Percentiles rank a stretch among this genome's conserved stretches.
Conservation (phyloP, 2,888 invertebrate species). For the Epistrophella euchroma region DNA sequence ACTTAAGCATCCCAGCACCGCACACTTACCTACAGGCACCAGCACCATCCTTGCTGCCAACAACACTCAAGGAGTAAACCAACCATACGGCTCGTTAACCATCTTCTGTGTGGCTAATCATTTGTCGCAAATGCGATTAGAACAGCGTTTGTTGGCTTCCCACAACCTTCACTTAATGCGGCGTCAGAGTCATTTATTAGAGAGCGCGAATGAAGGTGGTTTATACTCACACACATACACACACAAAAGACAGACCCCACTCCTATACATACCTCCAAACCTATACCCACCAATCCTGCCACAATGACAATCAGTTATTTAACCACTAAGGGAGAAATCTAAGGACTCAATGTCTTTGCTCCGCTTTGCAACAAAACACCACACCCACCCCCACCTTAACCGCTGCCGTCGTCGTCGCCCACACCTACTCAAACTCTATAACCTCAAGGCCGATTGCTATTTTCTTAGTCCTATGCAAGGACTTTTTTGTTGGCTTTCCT, state of each 20-base stretch:
- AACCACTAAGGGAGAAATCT: constrained; percentile 68
- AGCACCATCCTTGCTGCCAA: constrained; percentile 41
- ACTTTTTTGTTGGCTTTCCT: constrained; percentile 49
- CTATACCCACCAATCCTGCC: constrained; percentile 11
- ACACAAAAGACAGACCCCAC: no score
- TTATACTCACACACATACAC: constrained; percentile 13
- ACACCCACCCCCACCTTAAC: background rate
- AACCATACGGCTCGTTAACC: constrained; percentile 77
- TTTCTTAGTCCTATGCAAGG: constrained; percentile 68
- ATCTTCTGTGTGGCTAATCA: constrained; percentile 77
- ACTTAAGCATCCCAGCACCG: constrained; percentile 52
- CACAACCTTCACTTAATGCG: constrained; percentile 75
- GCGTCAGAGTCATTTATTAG: constrained; percentile 74
- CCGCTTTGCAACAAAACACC: constrained; percentile 64
- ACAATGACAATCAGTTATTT: constrained; percentile 74
- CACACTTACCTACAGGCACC: constrained; percentile 41
- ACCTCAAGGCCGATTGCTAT: constrained; percentile 74
- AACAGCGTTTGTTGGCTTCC: constrained; percentile 76
- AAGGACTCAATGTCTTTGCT: constrained; percentile 71
- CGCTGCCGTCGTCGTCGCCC: background rate
- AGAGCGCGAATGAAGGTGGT: constrained; percentile 43
- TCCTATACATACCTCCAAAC: no score
- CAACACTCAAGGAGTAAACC: constrained; percentile 75
- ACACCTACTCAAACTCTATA: constrained; percentile 33
- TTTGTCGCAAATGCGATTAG: constrained; percentile 77